Percentiles rank a stretch among this genome's conserved stretches.
Evolutionary conservation across 2,888 invertebrate genomes (phyloP).

Genomic region (Lithophane socia): DNA sequence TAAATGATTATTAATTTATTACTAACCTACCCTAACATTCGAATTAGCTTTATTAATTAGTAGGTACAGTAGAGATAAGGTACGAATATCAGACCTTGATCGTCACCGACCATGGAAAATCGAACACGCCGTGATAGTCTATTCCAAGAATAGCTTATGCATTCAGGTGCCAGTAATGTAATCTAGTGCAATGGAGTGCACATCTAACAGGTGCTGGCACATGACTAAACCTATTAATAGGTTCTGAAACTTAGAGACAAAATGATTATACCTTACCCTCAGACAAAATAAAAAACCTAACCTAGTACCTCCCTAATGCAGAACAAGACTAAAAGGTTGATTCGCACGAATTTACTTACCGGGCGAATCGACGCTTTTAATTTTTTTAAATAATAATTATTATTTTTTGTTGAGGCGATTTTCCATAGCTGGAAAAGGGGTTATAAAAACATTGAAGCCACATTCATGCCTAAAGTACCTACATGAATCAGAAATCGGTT

Average conservation of each 20-base stretch:
- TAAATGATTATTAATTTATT: too few relatives aligned
- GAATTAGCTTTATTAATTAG: slow-evolving; percentile 1
- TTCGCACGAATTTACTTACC: too few relatives aligned
- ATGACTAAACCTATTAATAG: slow-evolving; percentile 50
- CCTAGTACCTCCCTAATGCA: slow-evolving; percentile 1
- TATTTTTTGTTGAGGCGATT: too few relatives aligned
- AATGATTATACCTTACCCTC: slow-evolving; percentile 19
- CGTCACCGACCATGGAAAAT: slow-evolving; percentile 68
- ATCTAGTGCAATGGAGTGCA: slow-evolving; percentile 76
- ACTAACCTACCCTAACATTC: slow-evolving; percentile 10
- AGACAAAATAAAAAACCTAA: too few relatives aligned
- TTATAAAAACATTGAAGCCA: slow-evolving; percentile 18
- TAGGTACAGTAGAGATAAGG: background rate
- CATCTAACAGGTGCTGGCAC: slow-evolving; percentile 63
- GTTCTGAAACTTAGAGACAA: slow-evolving; percentile 33
- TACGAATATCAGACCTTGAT: slow-evolving; percentile 47
- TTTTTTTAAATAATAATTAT: too few relatives aligned
- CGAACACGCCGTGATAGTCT: slow-evolving; percentile 67
- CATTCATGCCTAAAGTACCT: background rate
- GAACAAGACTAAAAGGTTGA: background rate
- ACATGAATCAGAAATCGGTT: slow-evolving; percentile 16
- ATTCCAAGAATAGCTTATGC: slow-evolving; percentile 77
- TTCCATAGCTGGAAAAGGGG: background rate
- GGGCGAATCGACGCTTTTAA: too few relatives aligned
- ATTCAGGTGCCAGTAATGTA: slow-evolving; percentile 72